phyloP scores from a whole-genome alignment of 2,797 vertebrate species.

The Cetoscarus ocellatus region DNA sequence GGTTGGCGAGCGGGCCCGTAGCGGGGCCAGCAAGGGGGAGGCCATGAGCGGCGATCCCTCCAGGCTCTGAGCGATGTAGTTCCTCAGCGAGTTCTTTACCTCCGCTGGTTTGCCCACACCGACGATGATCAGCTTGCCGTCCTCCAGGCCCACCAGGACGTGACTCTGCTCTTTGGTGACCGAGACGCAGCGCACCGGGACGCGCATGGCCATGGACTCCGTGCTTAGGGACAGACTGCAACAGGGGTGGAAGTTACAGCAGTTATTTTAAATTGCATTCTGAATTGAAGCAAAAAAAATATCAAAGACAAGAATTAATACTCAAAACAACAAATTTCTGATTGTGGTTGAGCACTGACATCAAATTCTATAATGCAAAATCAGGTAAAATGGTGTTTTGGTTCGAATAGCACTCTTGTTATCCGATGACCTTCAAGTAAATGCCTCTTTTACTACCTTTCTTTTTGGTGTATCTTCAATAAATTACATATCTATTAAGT shows the following conservation, averaged over 20 bases:
- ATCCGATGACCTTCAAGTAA: too few relatives aligned
- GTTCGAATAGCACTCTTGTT: too few relatives aligned
- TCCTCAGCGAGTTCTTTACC: conserved; percentile 93
- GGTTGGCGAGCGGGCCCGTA: conserved; percentile 87
- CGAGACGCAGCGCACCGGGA: conserved; percentile 92
- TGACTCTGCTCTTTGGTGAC: conserved; percentile 97
- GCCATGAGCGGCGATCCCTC: conserved; percentile 88
- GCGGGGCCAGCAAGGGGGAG: conserved; percentile 85
- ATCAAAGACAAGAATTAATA: too few relatives aligned
- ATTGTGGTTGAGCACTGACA: too few relatives aligned
- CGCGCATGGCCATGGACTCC: conserved; percentile 92
- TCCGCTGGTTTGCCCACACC: conserved; percentile 96
- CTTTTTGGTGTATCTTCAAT: too few relatives aligned
- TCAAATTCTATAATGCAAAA: too few relatives aligned
- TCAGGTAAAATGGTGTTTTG: too few relatives aligned
- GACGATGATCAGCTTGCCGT: conserved; percentile 97
- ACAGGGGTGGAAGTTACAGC: too few relatives aligned
- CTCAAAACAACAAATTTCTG: too few relatives aligned
- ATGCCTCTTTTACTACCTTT: too few relatives aligned
- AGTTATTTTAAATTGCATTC: background rate
- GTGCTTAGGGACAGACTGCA: conserved; percentile 88
- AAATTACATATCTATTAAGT: too few relatives aligned
- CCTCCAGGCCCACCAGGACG: conserved; percentile 93
- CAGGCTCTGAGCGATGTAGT: conserved; percentile 90
- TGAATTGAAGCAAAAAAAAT: too few relatives aligned